These are phyloP conservation scores for Temnothorax longispinosus DNA, from an alignment of 1,140 invertebrate species.

Conservation along the genomic window DNA sequence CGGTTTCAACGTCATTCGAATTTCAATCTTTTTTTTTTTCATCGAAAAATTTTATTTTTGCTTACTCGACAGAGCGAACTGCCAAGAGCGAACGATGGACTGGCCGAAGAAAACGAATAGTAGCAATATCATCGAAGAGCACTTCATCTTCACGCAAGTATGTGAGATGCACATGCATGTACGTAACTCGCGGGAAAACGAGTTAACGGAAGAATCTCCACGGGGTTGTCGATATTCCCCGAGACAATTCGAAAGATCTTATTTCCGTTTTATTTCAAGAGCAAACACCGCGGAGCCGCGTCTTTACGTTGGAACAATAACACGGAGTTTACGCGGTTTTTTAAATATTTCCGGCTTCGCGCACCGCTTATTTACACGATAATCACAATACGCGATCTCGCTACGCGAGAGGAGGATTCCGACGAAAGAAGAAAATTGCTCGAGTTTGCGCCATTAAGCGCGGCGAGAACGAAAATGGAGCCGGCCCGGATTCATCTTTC, in stretches of 20 bases:
- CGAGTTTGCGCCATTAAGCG: neutral
- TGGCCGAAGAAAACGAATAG: constrained; percentile 44
- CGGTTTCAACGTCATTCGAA: neutral
- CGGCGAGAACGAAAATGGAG: constrained; percentile 41
- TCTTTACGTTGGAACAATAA: neutral
- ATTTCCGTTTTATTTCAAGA: neutral
- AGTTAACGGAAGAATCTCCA: no score
- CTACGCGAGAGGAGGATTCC: neutral
- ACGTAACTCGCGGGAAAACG: neutral
- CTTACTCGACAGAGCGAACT: constrained; percentile 40
- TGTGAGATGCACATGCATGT: neutral
- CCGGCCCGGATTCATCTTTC: neutral
- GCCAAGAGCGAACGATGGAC: neutral
- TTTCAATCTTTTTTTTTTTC: neutral
- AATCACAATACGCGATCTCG: neutral
- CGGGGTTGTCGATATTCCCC: neutral
- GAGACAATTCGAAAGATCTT: neutral
- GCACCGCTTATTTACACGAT: neutral
- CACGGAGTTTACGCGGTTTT: neutral
- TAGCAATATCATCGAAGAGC: constrained; percentile 3
- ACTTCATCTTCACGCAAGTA: constrained; percentile 57
- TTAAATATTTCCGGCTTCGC: neutral
- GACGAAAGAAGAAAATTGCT: constrained; percentile 6
- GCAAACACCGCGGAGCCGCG: no score
- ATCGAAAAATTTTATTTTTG: neutral